phyloP scores from a whole-genome alignment of 2,797 vertebrate species.

The Danio albolineatus region DNA sequence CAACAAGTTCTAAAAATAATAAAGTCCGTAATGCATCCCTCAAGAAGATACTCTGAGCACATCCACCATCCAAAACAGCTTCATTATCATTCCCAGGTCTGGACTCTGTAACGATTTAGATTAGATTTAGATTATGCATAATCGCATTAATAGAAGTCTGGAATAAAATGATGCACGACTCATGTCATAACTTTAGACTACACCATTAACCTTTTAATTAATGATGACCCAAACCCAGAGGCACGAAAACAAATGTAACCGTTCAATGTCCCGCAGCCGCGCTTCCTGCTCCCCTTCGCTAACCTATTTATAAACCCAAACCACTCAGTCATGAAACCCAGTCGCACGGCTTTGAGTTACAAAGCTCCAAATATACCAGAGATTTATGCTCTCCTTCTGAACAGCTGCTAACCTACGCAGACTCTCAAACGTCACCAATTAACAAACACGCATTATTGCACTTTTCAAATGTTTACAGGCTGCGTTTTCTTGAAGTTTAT shows the following conservation, averaged over 20 bases:
- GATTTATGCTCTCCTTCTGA: slow-evolving; percentile 66
- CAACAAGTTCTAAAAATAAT: no score
- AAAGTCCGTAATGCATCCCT: not conserved
- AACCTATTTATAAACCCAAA: slow-evolving; percentile 73
- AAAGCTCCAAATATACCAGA: slow-evolving; percentile 75
- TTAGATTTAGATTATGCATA: slow-evolving; percentile 1
- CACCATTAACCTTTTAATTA: not conserved
- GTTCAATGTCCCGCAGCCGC: slow-evolving; percentile 64
- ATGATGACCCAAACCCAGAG: not conserved
- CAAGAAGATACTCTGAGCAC: not conserved
- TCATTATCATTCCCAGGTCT: slow-evolving; percentile 16
- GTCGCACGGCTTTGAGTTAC: slow-evolving; percentile 73
- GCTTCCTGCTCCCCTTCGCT: slow-evolving; percentile 65
- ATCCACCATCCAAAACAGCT: not conserved
- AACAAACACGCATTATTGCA: not conserved
- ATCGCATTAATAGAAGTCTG: not conserved
- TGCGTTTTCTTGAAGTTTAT: not conserved
- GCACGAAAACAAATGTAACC: slow-evolving; percentile 26
- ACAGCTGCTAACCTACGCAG: slow-evolving; percentile 75
- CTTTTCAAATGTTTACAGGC: not conserved
- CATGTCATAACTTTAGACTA: not conserved
- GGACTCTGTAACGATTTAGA: not conserved
- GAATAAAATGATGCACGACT: not conserved
- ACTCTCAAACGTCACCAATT: slow-evolving; percentile 58
- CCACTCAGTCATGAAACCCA: slow-evolving; percentile 61